Conservation (phyloP, 2,888 invertebrate genomes). For the Penaeus monodon region DNA sequence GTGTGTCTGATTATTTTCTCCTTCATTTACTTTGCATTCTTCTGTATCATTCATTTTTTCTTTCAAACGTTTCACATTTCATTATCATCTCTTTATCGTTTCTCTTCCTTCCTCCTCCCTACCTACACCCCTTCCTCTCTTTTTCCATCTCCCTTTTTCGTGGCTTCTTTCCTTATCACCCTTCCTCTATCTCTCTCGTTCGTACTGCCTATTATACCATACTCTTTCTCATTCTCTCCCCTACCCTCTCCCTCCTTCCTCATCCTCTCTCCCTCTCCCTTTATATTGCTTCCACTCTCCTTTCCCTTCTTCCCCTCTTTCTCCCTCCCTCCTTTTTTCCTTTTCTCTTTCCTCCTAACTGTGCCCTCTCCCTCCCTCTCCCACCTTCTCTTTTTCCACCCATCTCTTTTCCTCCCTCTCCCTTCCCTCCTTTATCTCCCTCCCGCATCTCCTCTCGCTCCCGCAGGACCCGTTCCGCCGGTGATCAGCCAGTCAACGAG, state of each 20-base stretch:
- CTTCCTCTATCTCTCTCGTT: background rate
- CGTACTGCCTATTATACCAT: background rate
- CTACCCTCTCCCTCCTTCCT: background rate
- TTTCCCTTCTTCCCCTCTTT: background rate
- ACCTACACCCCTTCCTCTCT: background rate
- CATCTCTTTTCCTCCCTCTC: background rate
- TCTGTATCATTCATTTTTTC: too few relatives aligned
- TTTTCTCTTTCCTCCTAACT: background rate
- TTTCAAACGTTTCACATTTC: too few relatives aligned
- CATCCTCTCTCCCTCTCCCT: background rate
- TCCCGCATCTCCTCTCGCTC: background rate
- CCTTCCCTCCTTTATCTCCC: background rate
- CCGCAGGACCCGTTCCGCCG: too few relatives aligned
- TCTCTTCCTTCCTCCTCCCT: too few relatives aligned
- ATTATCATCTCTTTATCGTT: too few relatives aligned
- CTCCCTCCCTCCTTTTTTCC: background rate
- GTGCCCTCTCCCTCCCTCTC: background rate
- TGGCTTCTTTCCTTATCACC: background rate
- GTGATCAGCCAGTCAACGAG: too few relatives aligned
- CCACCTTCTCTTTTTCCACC: background rate
- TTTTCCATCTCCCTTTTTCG: background rate
- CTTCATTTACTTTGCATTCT: too few relatives aligned
- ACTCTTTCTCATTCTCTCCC: background rate
- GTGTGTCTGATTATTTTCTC: too few relatives aligned
- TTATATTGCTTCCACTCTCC: too few relatives aligned